phyloP scores from a whole-genome alignment of 2,113 vertebrate genomes.

The Peucedramus taeniatus region DNA sequence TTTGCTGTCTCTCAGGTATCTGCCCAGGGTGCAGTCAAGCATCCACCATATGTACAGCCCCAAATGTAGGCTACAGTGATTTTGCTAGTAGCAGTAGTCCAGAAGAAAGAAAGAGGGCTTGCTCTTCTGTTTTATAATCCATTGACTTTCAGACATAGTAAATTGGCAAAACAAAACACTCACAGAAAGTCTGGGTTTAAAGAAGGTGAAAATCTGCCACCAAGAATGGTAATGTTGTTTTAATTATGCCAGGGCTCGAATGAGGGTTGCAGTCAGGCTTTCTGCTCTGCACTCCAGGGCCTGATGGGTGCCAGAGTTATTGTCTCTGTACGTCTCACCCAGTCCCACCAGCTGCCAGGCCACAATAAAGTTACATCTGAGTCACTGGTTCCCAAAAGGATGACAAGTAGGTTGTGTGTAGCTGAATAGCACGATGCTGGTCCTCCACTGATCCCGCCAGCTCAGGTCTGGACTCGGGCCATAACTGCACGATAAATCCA shows the following conservation, averaged over 20 bases:
- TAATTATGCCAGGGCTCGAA: constrained; percentile 71
- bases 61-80: background rate
- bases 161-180: constrained; percentile 29
- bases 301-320: constrained; percentile 37
- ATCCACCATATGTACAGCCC: background rate
- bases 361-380: constrained; percentile 75
- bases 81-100: background rate
- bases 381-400: constrained; percentile 78
- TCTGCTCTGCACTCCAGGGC: constrained; percentile 9
- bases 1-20: background rate
- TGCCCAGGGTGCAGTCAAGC: background rate
- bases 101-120: background rate
- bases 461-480: constrained; percentile 62
- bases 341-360: constrained; percentile 76
- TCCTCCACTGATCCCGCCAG: constrained; percentile 64
- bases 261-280: constrained; percentile 46
- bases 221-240: constrained; percentile 65
- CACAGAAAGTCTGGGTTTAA: constrained; percentile 5
- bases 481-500: constrained; percentile 54
- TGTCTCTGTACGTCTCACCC: constrained; percentile 57
- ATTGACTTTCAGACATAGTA: constrained; percentile 9
- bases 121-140: background rate
- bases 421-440: constrained; percentile 66
- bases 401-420: constrained; percentile 71
- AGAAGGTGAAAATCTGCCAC: constrained; percentile 41